phyloP scores from a whole-genome alignment of 2,797 vertebrate genomes.

The Tangara arthus region DNA sequence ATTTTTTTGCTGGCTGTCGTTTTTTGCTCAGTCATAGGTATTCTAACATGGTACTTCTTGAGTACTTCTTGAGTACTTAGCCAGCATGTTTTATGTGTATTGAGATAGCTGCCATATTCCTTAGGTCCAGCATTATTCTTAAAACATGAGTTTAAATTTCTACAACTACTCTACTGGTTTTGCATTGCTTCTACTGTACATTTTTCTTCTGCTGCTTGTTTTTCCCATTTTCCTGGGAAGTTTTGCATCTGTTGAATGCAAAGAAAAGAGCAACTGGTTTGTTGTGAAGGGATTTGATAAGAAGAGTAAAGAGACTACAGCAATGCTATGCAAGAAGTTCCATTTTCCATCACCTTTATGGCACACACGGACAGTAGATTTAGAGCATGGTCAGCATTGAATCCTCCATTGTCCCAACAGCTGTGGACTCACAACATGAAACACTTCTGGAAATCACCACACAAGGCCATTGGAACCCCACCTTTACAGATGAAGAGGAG shows the following conservation, averaged over 20 bases:
- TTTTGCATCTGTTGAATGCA: neutral
- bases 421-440: neutral
- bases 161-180: neutral
- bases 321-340: neutral
- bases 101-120: neutral
- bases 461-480: neutral
- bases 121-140: neutral
- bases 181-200: neutral
- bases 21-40: neutral
- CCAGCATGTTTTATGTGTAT: neutral
- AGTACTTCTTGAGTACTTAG: neutral
- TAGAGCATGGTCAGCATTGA: neutral
- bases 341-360: neutral
- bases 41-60: neutral
- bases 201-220: neutral
- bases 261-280: neutral
- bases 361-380: neutral
- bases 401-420: slow-evolving; percentile 20
- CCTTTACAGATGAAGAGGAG: slow-evolving; percentile 36
- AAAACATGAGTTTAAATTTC: neutral
- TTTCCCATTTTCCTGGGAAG: neutral
- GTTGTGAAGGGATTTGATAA: neutral
- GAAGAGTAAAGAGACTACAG: neutral
- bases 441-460: neutral
- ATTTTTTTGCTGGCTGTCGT: neutral